Evolutionary conservation across 2,797 vertebrate genomes (phyloP).

Genomic region (Fistularia tabacaria): DNA sequence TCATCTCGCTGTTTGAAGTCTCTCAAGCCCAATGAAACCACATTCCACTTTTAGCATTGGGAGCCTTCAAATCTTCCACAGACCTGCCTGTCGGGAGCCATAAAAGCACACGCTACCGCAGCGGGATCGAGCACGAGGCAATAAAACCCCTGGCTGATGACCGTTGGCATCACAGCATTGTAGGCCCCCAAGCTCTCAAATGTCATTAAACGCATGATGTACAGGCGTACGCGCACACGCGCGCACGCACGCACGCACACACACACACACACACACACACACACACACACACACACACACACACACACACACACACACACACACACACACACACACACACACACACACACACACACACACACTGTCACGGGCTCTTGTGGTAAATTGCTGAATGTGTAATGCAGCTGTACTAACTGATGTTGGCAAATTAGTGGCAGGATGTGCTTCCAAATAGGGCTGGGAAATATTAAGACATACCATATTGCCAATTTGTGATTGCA

Average conservation of each 20-base stretch:
- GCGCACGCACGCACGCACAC: constrained; percentile 6
- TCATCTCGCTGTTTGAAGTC: constrained; percentile 18
- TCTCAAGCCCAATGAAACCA: constrained; percentile 36
- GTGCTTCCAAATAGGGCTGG: constrained; percentile 17
- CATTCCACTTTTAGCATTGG: constrained; percentile 36
- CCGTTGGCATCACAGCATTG: constrained; percentile 10
- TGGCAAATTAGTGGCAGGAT: neutral
- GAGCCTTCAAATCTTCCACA: constrained; percentile 27
- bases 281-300: neutral
- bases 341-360: neutral
- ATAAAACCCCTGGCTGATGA: constrained; percentile 26
- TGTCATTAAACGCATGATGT: constrained; percentile 25
- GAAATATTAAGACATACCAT: neutral
- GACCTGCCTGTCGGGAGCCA: constrained; percentile 27
- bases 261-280: constrained; percentile 6
- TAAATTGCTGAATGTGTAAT: constrained; percentile 11
- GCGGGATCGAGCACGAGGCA: constrained; percentile 19
- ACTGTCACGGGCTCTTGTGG: constrained; percentile 24
- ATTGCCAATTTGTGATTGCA: neutral
- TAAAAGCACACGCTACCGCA: constrained; percentile 22
- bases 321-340: neutral
- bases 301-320: neutral
- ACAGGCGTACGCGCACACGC: constrained; percentile 1
- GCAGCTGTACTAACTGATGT: constrained; percentile 21
- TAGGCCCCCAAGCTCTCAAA: constrained; percentile 19